Evolutionary conservation across 2,797 vertebrate genomes (phyloP).

Genomic region (Karalla daura): DNA sequence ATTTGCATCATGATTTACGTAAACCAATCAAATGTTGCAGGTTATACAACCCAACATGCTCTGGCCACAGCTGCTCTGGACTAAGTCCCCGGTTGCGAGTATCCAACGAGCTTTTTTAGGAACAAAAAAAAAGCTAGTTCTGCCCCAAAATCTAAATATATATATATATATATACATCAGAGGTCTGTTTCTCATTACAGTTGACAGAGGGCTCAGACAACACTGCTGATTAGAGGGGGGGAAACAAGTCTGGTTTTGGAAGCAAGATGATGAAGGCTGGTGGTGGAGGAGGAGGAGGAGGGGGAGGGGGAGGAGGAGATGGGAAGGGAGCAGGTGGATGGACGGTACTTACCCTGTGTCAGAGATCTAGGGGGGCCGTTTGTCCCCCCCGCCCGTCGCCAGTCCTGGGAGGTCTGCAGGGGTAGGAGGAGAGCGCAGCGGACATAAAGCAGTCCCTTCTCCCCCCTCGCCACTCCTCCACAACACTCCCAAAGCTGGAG

Average conservation of each 20-base stretch:
- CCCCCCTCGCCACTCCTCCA: slow-evolving; percentile 67
- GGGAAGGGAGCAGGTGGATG: too few species aligned
- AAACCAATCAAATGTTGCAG: background rate
- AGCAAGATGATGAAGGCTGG: slow-evolving; percentile 46
- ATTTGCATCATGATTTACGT: background rate
- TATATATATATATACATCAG: too few species aligned
- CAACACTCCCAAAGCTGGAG: slow-evolving; percentile 67
- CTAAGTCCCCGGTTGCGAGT: too few species aligned
- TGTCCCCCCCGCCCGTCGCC: slow-evolving; percentile 63
- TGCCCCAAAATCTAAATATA: too few species aligned
- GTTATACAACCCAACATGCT: too few species aligned
- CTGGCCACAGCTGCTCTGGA: too few species aligned
- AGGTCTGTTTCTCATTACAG: slow-evolving; percentile 98
- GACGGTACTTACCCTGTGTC: slow-evolving; percentile 80
- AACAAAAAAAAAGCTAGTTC: too few species aligned
- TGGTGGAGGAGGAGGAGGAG: slow-evolving; percentile 21
- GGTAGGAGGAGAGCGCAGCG: slow-evolving; percentile 66
- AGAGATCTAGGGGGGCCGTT: slow-evolving; percentile 67
- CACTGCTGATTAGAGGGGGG: slow-evolving; percentile 68
- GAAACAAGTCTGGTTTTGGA: slow-evolving; percentile 58
- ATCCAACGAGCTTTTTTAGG: too few species aligned
- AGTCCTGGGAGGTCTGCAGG: slow-evolving; percentile 82
- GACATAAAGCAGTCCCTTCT: slow-evolving; percentile 61
- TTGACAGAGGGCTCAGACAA: slow-evolving; percentile 77
- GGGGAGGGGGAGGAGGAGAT: slow-evolving; percentile 26